Evolutionary conservation across 2,797 vertebrate species (phyloP).

Genomic region (Lagodon rhomboides): DNA sequence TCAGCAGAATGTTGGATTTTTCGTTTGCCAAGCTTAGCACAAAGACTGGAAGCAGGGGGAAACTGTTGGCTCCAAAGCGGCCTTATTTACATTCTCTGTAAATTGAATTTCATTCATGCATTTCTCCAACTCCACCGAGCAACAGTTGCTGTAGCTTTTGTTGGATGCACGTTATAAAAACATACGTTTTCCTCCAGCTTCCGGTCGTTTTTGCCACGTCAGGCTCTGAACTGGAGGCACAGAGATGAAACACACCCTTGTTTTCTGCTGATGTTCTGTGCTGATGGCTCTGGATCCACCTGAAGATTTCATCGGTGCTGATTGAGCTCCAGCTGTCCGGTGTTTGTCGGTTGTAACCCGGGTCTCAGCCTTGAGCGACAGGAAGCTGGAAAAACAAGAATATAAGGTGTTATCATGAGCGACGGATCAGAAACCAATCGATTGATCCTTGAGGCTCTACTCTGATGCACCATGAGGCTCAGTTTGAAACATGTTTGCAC

Average conservation of each 20-base stretch:
- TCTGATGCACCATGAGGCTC: too few relatives aligned
- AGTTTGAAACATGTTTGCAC: neutral
- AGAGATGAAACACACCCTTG: neutral
- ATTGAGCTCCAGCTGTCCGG: neutral
- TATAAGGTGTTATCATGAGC: neutral
- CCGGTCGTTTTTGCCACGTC: neutral
- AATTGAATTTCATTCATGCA: too few relatives aligned
- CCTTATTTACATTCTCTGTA: too few relatives aligned
- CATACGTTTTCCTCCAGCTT: neutral
- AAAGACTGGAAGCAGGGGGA: constrained; percentile 19
- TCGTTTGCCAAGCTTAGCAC: constrained; percentile 21
- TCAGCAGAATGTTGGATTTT: neutral
- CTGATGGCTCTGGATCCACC: neutral
- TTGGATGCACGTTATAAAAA: neutral
- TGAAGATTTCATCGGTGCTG: constrained; percentile 50
- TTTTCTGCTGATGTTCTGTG: neutral
- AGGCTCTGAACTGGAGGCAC: neutral
- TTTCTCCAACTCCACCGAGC: too few relatives aligned
- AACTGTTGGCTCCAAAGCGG: neutral
- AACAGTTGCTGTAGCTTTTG: too few relatives aligned
- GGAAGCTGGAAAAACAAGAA: constrained; percentile 73
- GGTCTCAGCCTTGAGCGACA: constrained; percentile 67
- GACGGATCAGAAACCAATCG: neutral
- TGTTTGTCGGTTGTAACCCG: neutral
- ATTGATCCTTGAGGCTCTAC: too few relatives aligned